Evolutionary conservation across 1,140 invertebrate species (phyloP).

Genomic region (Eriocheir sinensis): DNA sequence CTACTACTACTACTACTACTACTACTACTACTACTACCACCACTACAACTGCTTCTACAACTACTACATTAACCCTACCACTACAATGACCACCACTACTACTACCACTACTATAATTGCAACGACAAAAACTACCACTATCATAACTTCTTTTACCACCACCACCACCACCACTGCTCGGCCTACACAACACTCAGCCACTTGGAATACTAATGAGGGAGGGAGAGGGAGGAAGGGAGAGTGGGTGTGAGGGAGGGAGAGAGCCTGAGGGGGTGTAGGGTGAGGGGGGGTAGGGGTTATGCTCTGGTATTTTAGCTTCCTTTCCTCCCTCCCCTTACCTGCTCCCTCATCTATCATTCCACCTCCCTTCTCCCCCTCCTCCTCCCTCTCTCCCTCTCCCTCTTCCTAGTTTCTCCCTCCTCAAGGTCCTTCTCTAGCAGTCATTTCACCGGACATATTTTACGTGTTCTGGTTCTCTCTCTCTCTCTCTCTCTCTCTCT

Average conservation of each 20-base stretch:
- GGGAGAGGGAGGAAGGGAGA: background rate
- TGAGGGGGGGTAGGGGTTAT: background rate
- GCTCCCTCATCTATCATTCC: background rate
- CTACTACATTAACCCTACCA: background rate
- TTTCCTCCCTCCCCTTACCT: background rate
- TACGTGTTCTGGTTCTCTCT: background rate
- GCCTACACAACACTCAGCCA: background rate
- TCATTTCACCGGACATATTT: background rate
- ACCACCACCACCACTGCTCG: too few species aligned
- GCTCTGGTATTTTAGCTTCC: background rate
- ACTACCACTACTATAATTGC: conserved; percentile 25
- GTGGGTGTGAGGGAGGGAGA: too few species aligned
- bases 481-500: background rate
- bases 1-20: too few species aligned
- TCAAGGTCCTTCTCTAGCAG: background rate
- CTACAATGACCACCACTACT: background rate
- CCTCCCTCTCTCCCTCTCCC: background rate
- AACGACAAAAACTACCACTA: background rate
- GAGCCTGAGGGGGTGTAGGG: too few species aligned
- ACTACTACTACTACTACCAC: conserved; percentile 39
- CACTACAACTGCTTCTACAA: background rate
- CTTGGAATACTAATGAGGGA: background rate
- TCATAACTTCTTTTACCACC: background rate
- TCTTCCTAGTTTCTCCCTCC: background rate
- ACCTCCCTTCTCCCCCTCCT: too few species aligned